A percentile compares a stretch with the other conserved stretches of the same genome.
These are phyloP conservation scores for Drosophila sp. DNA, from an alignment of 1,140 invertebrate species.

Conservation along the genomic window DNA sequence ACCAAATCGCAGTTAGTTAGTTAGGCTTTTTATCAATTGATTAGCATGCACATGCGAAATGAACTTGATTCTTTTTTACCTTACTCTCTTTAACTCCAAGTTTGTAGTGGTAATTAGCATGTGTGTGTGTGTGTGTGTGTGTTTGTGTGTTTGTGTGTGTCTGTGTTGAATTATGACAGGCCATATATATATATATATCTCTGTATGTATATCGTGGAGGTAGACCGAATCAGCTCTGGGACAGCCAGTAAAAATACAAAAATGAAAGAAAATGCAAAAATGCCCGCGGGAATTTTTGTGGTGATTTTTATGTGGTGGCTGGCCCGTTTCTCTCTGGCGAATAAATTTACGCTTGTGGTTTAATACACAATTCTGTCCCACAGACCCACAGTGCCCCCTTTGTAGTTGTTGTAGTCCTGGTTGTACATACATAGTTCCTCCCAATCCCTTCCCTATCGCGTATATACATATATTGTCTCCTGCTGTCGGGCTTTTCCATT, in stretches of 20 bases:
- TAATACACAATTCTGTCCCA: constrained; percentile 56
- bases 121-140: constrained; percentile 5
- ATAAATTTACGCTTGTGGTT: constrained; percentile 80
- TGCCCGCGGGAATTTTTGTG: constrained; percentile 67
- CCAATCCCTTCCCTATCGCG: not conserved
- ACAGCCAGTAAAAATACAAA: constrained; percentile 18
- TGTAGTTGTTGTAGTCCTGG: not conserved
- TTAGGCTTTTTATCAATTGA: constrained; percentile 67
- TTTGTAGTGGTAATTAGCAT: constrained; percentile 60
- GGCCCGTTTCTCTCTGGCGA: constrained; percentile 32
- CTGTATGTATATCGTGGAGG: constrained; percentile 9
- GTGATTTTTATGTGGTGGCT: constrained; percentile 56
- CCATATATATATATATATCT: constrained; percentile 15
- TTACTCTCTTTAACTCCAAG: constrained; percentile 20
- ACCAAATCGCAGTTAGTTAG: constrained; percentile 52
- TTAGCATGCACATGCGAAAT: constrained; percentile 66
- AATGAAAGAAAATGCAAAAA: constrained; percentile 39
- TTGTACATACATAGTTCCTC: no score
- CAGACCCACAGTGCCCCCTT: constrained; percentile 1
- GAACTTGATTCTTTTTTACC: constrained; percentile 68
- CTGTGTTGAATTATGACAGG: constrained; percentile 12
- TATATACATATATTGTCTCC: constrained; percentile 7
- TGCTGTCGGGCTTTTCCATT: constrained; percentile 6
- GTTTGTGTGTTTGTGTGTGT: not conserved
- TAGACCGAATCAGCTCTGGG: constrained; percentile 19